phyloP scores from a whole-genome alignment of 1,140 invertebrate species.

The Ceratina calcarata region DNA sequence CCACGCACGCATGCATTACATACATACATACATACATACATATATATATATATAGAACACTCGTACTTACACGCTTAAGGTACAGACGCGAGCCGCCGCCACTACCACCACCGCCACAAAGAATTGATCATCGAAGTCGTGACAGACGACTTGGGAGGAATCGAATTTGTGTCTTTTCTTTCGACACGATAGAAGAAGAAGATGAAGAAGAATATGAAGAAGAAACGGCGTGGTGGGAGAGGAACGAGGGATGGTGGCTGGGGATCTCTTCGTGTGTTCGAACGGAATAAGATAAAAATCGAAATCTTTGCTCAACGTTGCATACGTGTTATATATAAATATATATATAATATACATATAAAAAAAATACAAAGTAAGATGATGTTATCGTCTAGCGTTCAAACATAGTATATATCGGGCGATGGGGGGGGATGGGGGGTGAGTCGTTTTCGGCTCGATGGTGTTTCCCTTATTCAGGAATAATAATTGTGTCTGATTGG shows the following conservation, averaged over 20 bases:
- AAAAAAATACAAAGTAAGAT: slow-evolving; percentile 38
- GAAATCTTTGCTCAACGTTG: slow-evolving; percentile 66
- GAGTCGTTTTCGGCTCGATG: background rate
- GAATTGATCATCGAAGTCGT: background rate
- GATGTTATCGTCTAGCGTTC: slow-evolving; percentile 50
- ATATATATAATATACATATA: slow-evolving; percentile 24
- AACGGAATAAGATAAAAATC: slow-evolving; percentile 57
- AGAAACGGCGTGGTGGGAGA: no score
- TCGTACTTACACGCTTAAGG: no score
- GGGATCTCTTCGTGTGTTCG: slow-evolving; percentile 55
- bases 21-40: no score
- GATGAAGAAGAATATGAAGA: no score
- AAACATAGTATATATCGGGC: slow-evolving; percentile 41
- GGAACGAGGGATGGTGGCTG: background rate
- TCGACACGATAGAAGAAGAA: no score
- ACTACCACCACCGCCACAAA: background rate
- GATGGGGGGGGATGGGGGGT: background rate
- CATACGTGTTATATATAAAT: slow-evolving; percentile 59
- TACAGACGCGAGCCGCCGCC: no score
- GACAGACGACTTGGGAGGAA: no score
- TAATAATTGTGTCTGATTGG: no score
- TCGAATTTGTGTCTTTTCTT: no score
- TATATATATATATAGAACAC: no score
- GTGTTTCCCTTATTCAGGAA: background rate
- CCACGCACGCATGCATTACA: no score